These are phyloP conservation scores for Nothocercus julius DNA, from an alignment of 2,113 vertebrate genomes.

Conservation along the genomic window DNA sequence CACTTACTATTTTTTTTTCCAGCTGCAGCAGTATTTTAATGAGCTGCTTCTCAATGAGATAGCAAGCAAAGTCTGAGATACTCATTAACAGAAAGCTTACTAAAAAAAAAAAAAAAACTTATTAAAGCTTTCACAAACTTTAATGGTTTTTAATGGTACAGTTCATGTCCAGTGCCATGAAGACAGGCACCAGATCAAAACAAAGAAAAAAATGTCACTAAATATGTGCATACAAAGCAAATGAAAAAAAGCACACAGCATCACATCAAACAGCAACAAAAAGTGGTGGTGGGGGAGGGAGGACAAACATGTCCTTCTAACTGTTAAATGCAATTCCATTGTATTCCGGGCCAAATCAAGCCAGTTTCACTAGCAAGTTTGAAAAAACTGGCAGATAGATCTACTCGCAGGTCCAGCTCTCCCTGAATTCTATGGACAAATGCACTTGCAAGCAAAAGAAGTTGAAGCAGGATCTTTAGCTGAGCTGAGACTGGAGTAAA, in stretches of 20 bases:
- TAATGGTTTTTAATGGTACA: background rate
- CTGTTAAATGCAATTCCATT: background rate
- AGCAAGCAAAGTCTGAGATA: background rate
- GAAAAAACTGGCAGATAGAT: background rate
- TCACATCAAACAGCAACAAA: background rate
- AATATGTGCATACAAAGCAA: background rate
- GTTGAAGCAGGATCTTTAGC: background rate
- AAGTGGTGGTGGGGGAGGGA: background rate
- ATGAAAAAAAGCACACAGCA: background rate
- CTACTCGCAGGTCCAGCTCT: background rate
- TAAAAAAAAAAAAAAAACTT: background rate
- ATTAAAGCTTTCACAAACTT: background rate
- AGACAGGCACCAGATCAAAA: background rate
- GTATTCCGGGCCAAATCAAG: background rate
- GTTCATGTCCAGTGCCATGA: background rate
- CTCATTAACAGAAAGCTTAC: background rate
- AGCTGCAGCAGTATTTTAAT: background rate
- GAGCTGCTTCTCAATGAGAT: background rate
- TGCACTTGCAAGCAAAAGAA: rapidly evolving
- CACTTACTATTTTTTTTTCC: background rate
- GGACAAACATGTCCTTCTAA: background rate
- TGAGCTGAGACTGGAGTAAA: background rate
- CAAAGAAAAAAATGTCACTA: background rate
- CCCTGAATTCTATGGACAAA: rapidly evolving
- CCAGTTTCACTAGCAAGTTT: background rate